Evolutionary conservation across 1,140 invertebrate genomes (phyloP).

Genomic region (Heliconius eleuchia): DNA sequence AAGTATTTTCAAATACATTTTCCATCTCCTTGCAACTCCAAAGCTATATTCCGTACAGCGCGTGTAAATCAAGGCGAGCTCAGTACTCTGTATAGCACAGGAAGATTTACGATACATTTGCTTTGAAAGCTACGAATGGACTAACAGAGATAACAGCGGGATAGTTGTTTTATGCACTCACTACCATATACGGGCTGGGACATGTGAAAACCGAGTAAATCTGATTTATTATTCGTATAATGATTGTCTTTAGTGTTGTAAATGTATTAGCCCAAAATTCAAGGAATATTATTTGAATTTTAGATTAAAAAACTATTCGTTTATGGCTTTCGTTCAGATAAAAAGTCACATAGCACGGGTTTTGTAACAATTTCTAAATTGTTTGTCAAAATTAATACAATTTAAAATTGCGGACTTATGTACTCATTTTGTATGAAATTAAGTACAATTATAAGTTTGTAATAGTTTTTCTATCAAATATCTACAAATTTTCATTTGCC

Average conservation of each 20-base stretch:
- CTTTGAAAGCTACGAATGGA: slow-evolving; percentile 15
- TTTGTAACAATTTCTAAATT: too few species aligned
- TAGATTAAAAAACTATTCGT: too few species aligned
- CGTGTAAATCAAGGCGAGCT: slow-evolving; percentile 10
- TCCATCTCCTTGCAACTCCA: neutral
- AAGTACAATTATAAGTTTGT: too few species aligned
- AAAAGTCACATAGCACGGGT: too few species aligned
- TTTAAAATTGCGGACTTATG: too few species aligned
- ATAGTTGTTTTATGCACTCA: slow-evolving; percentile 8
- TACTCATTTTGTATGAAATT: too few species aligned
- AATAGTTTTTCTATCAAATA: too few species aligned
- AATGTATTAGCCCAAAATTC: too few species aligned
- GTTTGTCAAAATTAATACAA: too few species aligned
- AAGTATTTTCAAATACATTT: neutral
- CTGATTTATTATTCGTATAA: neutral
- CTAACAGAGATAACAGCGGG: slow-evolving; percentile 26
- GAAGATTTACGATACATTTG: slow-evolving; percentile 19
- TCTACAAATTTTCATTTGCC: too few species aligned
- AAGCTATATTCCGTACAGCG: neutral
- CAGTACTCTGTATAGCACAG: neutral
- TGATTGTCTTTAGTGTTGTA: neutral
- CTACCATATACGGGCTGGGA: neutral
- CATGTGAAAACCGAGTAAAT: neutral
- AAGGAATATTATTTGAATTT: too few species aligned
- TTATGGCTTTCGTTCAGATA: too few species aligned